Evolutionary conservation across 1,140 invertebrate species (phyloP).

Genomic region (Dinothrombium tinctorium): DNA sequence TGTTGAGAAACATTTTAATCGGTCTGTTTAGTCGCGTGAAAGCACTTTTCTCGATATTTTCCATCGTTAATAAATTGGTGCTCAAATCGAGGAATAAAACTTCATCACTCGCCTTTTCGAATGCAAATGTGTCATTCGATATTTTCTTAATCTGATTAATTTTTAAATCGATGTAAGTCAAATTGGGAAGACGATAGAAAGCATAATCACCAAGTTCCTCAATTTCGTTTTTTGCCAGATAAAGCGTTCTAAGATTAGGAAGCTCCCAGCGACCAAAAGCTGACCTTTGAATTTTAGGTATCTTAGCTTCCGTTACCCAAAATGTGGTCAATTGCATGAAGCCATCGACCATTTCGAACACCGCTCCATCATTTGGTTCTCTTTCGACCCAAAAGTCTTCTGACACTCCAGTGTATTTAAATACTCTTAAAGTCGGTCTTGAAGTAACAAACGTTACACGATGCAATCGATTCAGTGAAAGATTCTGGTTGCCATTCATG

Average conservation of each 20-base stretch:
- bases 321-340: neutral
- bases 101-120: slow-evolving; percentile 5
- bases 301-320: neutral
- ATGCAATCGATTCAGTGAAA: slow-evolving; percentile 1
- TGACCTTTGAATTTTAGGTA: slow-evolving; percentile 4
- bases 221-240: slow-evolving; percentile 3
- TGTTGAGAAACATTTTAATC: neutral
- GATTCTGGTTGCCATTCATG: slow-evolving; percentile 5
- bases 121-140: slow-evolving; percentile 4
- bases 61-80: neutral
- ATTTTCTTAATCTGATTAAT: neutral
- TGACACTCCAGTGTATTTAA: neutral
- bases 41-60: slow-evolving; percentile 1
- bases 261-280: slow-evolving; percentile 2
- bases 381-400: neutral
- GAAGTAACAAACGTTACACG: neutral
- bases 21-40: slow-evolving; percentile 5
- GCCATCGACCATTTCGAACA: slow-evolving; percentile 5
- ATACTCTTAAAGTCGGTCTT: neutral
- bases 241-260: neutral
- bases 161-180: neutral
- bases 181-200: slow-evolving; percentile 6
- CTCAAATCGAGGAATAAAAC: neutral
- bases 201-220: slow-evolving; percentile 4
- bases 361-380: slow-evolving; percentile 4